Percentiles rank a stretch among this genome's conserved stretches.
Conservation (phyloP, 2,113 vertebrate species). For the Zeus faber region DNA sequence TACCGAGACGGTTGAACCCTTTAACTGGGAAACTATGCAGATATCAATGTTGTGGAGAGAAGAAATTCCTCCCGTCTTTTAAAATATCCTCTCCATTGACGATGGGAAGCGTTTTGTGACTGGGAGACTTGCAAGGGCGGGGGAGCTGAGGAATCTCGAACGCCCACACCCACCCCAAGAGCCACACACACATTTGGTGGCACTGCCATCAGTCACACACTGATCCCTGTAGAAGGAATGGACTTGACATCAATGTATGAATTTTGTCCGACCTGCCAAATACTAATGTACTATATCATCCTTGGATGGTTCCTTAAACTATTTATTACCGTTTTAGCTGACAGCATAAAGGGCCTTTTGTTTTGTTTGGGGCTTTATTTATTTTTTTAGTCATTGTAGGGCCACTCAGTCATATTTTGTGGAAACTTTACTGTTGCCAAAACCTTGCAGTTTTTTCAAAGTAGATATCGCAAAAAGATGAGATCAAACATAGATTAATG, state of each 20-base stretch:
- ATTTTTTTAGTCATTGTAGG: too few relatives aligned
- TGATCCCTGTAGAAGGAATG: background rate
- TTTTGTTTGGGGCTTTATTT: too few relatives aligned
- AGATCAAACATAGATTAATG: too few relatives aligned
- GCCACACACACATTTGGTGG: background rate
- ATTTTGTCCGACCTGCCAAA: background rate
- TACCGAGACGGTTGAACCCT: constrained; percentile 28
- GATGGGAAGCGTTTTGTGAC: constrained; percentile 15
- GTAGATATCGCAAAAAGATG: too few relatives aligned
- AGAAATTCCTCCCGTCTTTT: constrained; percentile 23
- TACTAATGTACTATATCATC: too few relatives aligned
- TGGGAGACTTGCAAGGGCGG: background rate
- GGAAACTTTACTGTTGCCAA: too few relatives aligned
- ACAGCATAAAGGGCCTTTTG: too few relatives aligned
- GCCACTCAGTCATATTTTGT: too few relatives aligned
- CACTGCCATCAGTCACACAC: background rate
- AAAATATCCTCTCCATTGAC: background rate
- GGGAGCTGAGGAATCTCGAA: background rate
- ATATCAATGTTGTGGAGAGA: constrained; percentile 14
- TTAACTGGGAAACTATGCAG: constrained; percentile 37
- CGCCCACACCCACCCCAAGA: background rate
- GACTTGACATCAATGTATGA: background rate
- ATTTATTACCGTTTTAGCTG: too few relatives aligned
- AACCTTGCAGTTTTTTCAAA: too few relatives aligned
- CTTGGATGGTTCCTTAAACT: too few relatives aligned